phyloP scores from a whole-genome alignment of 2,113 vertebrate genomes.

The Sylvia atricapilla region DNA sequence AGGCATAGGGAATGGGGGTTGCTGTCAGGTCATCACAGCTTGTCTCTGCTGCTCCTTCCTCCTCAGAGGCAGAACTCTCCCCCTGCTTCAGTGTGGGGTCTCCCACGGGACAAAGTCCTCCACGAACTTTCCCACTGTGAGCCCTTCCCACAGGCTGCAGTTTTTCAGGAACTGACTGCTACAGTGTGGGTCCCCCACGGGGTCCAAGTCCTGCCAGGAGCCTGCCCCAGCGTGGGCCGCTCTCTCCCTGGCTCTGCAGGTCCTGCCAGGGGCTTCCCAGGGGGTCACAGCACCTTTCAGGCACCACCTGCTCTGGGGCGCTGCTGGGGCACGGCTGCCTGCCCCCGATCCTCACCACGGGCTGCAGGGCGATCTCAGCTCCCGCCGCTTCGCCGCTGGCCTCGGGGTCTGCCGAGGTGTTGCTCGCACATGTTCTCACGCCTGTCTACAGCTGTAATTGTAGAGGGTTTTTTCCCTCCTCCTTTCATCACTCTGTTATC shows the following conservation, averaged over 20 bases:
- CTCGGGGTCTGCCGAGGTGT: no score
- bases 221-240: background rate
- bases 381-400: background rate
- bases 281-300: no score
- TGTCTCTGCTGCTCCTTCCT: background rate
- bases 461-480: background rate
- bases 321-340: no score
- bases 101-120: background rate
- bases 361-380: background rate
- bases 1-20: accelerated
- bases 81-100: background rate
- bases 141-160: background rate
- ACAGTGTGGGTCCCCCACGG: accelerated
- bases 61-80: no score
- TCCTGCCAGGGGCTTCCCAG: background rate
- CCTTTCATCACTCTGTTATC: background rate
- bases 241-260: background rate
- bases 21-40: no score
- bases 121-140: background rate
- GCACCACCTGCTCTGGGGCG: no score
- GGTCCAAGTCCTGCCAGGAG: background rate
- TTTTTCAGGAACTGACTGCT: background rate
- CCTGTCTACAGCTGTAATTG: background rate
- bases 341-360: background rate
- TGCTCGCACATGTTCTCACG: background rate